Evolutionary conservation across 2,113 vertebrate genomes (phyloP), one percentile per base, ranked within the genome.

Genomic region (Fukomys damarensis): DNA sequence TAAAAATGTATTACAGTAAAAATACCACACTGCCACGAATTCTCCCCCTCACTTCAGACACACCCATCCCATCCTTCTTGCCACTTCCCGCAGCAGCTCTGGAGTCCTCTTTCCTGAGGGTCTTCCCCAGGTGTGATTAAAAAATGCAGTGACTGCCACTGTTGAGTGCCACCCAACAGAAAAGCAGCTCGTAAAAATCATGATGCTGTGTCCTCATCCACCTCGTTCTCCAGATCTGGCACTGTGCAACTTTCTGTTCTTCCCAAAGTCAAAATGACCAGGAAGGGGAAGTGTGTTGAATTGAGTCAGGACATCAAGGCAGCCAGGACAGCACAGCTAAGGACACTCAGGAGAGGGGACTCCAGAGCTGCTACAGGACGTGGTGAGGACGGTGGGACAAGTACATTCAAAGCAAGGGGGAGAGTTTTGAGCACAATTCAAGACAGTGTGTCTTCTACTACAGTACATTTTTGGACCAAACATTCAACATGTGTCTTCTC

Each of bases 121-220:
- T 74, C 72, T 46, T 11, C 22, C 38, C 8, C 7, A 41, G 68
- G 38, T n/a, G 16, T 8, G 17, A 20, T 38, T 38, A n/a, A 68
- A n/a, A n/a, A n/a, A 20, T 38, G 7, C 19, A 13, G 38, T 24
- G 32, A 66, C 13, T 17, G 38, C 70, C 28, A 38, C 41, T 28
- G 72, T 41, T 3, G 5, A 7, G 72, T 5, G 2, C 12, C 2
- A 1, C 16, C 5, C 11, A 28, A 7, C 1, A 1, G 72, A 46
- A 77, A 77, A 43, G 43, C 74, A 49, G 74, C 74, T 32, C 28
- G 1, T 19, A 8, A 30, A 16, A 28, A 16, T n/a, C 43, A 8
- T 3, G 74, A 32, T 6, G 8, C 46, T n/a, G 76, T 1, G 46
- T 52, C 46, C 76, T 79, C 17, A 2, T 32, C 46, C 8, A 12